Percentiles rank a stretch among this genome's conserved stretches.
phyloP scores from a whole-genome alignment of 1,140 invertebrate genomes.

The Lineus longissimus region DNA sequence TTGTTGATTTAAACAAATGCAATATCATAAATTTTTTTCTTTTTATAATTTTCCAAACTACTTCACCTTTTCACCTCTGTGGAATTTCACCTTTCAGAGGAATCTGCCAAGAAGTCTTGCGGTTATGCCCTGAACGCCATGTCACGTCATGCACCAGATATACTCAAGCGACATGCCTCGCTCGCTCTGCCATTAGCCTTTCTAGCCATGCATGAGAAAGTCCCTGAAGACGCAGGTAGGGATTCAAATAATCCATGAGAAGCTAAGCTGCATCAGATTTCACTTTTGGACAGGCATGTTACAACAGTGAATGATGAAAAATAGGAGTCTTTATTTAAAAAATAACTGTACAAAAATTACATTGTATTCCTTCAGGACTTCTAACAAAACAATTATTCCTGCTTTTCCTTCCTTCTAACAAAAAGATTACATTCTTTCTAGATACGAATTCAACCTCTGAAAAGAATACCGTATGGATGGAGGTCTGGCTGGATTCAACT shows the following conservation, averaged over 20 bases:
- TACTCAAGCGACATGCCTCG: conserved; percentile 74
- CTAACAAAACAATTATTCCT: no score
- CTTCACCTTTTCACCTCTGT: background rate
- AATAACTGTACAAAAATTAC: no score
- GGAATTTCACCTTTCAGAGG: conserved; percentile 28
- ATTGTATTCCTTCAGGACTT: no score
- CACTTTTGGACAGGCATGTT: no score
- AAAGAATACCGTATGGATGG: conserved; percentile 67
- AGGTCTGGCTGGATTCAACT: conserved; percentile 83
- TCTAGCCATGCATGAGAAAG: conserved; percentile 79
- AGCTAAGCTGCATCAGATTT: no score
- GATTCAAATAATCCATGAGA: no score
- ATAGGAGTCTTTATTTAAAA: no score
- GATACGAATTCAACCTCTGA: no score
- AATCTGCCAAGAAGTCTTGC: conserved; percentile 58
- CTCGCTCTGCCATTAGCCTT: conserved; percentile 78
- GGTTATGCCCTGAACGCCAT: conserved; percentile 77
- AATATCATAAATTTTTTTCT: background rate
- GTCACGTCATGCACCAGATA: conserved; percentile 75
- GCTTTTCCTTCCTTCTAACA: no score
- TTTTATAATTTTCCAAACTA: background rate
- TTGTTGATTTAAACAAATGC: background rate
- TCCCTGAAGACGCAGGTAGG: conserved; percentile 59
- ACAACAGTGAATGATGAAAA: no score
- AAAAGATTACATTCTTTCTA: no score